These are phyloP conservation scores for Rhopalosiphum padi DNA, from an alignment of 1,140 invertebrate species.

Conservation along the genomic window DNA sequence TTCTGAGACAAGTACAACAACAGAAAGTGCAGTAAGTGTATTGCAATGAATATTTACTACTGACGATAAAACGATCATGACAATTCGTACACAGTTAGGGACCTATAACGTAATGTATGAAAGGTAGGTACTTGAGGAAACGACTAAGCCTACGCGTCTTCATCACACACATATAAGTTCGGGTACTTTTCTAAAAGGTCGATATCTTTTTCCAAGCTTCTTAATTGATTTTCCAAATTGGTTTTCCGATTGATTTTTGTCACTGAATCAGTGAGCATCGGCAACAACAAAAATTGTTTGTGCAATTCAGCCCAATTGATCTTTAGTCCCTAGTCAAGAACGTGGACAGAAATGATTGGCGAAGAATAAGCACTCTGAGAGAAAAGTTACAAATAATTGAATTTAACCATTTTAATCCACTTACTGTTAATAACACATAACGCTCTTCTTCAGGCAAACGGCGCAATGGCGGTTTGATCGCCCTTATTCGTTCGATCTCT, in stretches of 20 bases:
- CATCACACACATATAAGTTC: constrained; percentile 73
- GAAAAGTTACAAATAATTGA: too few relatives aligned
- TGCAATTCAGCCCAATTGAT: constrained; percentile 81
- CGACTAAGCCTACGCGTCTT: background rate
- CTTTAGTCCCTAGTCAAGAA: constrained; percentile 73
- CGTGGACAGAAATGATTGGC: too few relatives aligned
- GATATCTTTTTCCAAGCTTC: constrained; percentile 85
- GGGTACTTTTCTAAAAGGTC: constrained; percentile 80
- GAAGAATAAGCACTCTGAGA: too few relatives aligned
- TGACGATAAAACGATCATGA: too few relatives aligned
- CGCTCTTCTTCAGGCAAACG: background rate
- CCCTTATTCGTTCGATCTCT: constrained; percentile 50
- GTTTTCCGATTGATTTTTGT: constrained; percentile 80
- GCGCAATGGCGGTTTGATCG: background rate
- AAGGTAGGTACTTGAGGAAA: too few relatives aligned
- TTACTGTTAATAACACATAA: constrained; percentile 5
- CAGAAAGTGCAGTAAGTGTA: too few relatives aligned
- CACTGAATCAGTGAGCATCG: constrained; percentile 81
- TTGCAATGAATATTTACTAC: too few relatives aligned
- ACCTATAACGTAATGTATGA: too few relatives aligned
- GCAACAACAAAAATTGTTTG: constrained; percentile 77
- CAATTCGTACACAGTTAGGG: too few relatives aligned
- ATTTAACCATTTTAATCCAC: background rate
- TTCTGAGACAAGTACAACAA: too few relatives aligned
- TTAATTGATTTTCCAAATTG: constrained; percentile 78